Base-by-base conservation (phyloP, 2,797 vertebrate species). In the Sebastes reedi region DNA sequence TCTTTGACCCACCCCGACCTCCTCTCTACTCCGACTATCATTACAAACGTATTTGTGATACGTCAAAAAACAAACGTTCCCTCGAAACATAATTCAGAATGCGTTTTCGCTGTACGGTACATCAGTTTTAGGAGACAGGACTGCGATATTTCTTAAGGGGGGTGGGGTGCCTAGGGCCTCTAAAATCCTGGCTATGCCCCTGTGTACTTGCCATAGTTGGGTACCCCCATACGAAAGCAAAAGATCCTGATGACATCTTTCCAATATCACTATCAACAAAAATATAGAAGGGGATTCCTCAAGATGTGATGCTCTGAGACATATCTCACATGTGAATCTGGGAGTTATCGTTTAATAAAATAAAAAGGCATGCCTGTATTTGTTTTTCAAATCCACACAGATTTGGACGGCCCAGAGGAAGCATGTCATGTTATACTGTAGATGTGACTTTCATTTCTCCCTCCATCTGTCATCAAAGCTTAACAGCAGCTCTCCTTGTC, bases 401-500 rank as follows among this genome's bases (percentile, higher is more conserved):
- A 70, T 74, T 52, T 71, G 6, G 36, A 39, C 60, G n/a, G 34
- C 61, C 58, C 50, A 16, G 5, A 77, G 67, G 59, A 82, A 54
- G 9, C 36, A 54, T 34, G 61, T 34, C 8, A 3, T 29, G 59
- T 25, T 32, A 8, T 30, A 12, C 6, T 11, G 1, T 18, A 56
- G 61, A 29, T 61, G 32, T 56, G 32, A 71, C 22, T 73, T 75
- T 71, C 16, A 58, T 74, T 54, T 79, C 24, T 67, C 68, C 24
- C 30, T 73, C 27, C 50, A 64, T 79, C 68, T 84, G 77, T 54
- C 36, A 62, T 36, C 34, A 74, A 24, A 39, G n/a, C 54, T 30
- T 60, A 22, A 32, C 20, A 39, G n/a, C 7, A 60, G 34, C 6
- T 22, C 16, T 50, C 54, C 52, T 42, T 9, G 10, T 61, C 42